Conservation (phyloP, 2,113 vertebrate genomes). For the Serilophus lunatus region DNA sequence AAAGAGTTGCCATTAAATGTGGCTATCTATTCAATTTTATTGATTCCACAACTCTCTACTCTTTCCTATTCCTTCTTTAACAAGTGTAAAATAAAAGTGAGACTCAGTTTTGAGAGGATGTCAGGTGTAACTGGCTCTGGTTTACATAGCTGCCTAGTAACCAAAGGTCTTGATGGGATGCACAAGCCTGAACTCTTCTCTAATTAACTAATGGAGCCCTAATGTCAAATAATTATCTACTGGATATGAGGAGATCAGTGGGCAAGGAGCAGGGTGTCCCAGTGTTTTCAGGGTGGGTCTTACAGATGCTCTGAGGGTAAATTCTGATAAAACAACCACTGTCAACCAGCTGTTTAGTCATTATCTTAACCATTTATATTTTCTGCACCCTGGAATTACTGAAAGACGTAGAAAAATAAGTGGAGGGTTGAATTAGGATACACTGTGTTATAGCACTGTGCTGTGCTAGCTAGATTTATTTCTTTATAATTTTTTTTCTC, state of each 20-base stretch:
- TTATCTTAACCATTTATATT: neutral
- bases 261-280: neutral
- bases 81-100: neutral
- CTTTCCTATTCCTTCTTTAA: neutral
- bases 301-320: neutral
- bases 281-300: neutral
- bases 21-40: neutral
- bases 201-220: neutral
- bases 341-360: neutral
- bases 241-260: neutral
- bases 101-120: neutral
- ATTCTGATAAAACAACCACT: neutral
- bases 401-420: neutral
- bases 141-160: neutral
- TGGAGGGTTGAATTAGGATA: neutral
- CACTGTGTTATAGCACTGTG: neutral
- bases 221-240: neutral
- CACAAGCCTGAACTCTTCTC: neutral
- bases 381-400: neutral
- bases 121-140: neutral
- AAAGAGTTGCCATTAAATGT: neutral
- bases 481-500: neutral
- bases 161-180: neutral
- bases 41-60: neutral
- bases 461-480: neutral